These are phyloP conservation scores for Drosophila littoralis DNA, from an alignment of 1,140 invertebrate genomes.

Conservation along the genomic window DNA sequence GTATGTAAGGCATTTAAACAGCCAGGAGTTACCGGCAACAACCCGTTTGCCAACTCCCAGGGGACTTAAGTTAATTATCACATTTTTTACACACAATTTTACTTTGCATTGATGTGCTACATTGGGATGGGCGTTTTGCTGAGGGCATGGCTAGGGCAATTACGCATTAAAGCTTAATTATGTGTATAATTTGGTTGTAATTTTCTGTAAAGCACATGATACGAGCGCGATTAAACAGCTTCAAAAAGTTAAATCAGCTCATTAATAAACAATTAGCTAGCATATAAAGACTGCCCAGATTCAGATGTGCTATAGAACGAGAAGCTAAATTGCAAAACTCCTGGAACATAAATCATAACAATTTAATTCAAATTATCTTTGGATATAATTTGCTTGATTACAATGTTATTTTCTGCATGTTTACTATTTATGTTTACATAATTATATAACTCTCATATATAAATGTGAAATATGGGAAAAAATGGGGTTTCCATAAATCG, in stretches of 20 bases:
- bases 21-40: constrained; percentile 4
- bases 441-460: no score
- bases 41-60: constrained; percentile 54
- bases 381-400: no score
- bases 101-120: constrained; percentile 77
- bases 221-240: constrained; percentile 60
- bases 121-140: constrained; percentile 1
- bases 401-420: no score
- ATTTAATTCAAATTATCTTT: no score
- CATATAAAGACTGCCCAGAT: background rate
- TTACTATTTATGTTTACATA: no score
- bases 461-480: no score
- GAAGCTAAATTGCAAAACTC: no score
- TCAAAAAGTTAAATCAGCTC: constrained; percentile 73
- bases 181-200: constrained; percentile 79
- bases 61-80: constrained; percentile 81
- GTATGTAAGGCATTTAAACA: constrained; percentile 23
- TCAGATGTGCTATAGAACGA: no score
- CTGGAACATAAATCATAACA: no score
- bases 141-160: constrained; percentile 41
- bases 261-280: constrained; percentile 64
- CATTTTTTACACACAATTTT: constrained; percentile 82
- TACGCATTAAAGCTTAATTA: constrained; percentile 75
- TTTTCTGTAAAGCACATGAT: constrained; percentile 67
- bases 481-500: no score